Base-by-base conservation (phyloP, 2,888 invertebrate genomes). In the Gastracanthus pulcherrimus region DNA sequence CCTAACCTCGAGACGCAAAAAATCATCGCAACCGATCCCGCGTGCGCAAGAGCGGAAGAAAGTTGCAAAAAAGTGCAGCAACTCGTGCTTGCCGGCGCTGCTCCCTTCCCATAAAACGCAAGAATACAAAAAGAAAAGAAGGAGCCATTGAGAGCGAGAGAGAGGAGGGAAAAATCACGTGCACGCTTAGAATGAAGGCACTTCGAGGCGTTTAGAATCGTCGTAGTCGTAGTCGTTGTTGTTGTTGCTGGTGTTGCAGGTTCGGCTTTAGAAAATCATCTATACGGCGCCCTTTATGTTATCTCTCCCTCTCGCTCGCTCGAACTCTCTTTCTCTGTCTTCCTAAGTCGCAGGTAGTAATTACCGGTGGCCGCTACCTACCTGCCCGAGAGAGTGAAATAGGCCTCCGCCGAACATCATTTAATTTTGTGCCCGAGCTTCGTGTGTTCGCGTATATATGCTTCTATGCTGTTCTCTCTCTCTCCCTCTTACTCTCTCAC, bases 321-420 rank as follows among this genome's bases (percentile, higher is more conserved):
- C 19, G 34, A 66, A 79, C 83, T 70, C 55, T 19, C 55, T 71
- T 58, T 51, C 71, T 70, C 41, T 41, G 26, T 83, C 80, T 77
- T 76, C 80, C 84, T 84, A 84, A 86, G 84, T 86, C 85, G 82
- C 84, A 89, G 90, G 90, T 90, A 89, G 91, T 91, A 91, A 91
- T 91, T 91, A 91, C 91, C 91, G 84, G 91, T 91, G 91, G 91
- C 91, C 90, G 91, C 91, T 91, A 91, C 91, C 91, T 91, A 91
- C 91, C 91, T 91, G 90, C 89, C 89, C 87, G 86, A 88, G 86
- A 87, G 89, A 87, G 86, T 87, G 89, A 87, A 90, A 90, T 90
- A 90, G 90, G 90, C 90, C 88, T 79, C 71, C 76, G 86, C 88
- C 89, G 89, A 90, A 89, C 88, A 89, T 88, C 91, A 90, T 91